Evolutionary conservation across 2,888 invertebrate species (phyloP), one percentile per base, ranked within the genome.

Genomic region (Sesamia inferens): DNA sequence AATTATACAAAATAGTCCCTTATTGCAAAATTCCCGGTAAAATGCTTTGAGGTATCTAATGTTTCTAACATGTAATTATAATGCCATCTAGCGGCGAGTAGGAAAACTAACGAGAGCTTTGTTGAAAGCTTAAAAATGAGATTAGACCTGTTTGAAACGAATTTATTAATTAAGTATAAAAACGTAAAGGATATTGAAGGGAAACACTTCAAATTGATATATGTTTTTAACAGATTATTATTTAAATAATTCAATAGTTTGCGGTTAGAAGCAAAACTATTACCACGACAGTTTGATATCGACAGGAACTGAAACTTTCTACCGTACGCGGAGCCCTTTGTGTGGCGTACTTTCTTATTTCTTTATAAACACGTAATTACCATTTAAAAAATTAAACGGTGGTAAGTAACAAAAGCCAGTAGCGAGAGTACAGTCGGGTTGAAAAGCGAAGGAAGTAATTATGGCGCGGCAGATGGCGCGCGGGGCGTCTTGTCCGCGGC

Each of bases 391-490:
- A 90, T 90, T 91, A 92, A 93, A 92, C 87, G 89, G 88, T 87
- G 87, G 87, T 87, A 84, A 83, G 85, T 84, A 90, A 94, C 93
- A 93, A 94, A 93, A 87, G 93, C 86, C 87, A 76, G 88, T 90
- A 87, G 89, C 84, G 31, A 67, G 84, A 22, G 87, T 88, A 86
- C 81, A 84, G 88, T 86, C 85, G 88, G 88, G 89, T 90, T 94
- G 91, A 90, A 94, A 92, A 92, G 93, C 92, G 90, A 91, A 93
- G 94, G 95, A 94, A 93, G 95, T 92, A 95, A 95, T 95, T 94
- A 95, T 89, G 87, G 82, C 69, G 68, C 86, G 89, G 87, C 96
- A 96, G 95, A 96, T 96, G 96, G 94, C 91, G 93, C 84, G 79
- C 89, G 90, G 81, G 83, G 84, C 85, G 85, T 85, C 81, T 84